Percentiles rank a stretch among this genome's conserved stretches.
These are phyloP conservation scores for Calcarius lapponicus DNA, from an alignment of 2,797 vertebrate species.

Conservation along the genomic window DNA sequence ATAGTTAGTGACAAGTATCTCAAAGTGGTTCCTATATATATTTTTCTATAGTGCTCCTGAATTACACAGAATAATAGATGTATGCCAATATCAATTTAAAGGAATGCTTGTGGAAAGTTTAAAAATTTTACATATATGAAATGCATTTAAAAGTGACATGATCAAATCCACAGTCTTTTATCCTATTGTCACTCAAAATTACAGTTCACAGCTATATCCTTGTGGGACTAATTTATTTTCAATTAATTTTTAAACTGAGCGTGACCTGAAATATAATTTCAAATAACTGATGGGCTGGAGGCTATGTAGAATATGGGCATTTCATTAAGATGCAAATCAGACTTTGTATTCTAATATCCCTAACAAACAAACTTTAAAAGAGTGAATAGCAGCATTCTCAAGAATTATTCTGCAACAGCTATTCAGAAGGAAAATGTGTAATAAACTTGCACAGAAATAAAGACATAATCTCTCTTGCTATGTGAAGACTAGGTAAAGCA, in stretches of 20 bases:
- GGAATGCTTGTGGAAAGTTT: neutral
- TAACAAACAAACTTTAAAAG: neutral
- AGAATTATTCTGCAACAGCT: neutral
- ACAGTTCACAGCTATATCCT: constrained; percentile 16
- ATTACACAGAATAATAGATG: neutral
- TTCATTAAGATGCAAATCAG: constrained; percentile 4
- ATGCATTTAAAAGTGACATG: neutral
- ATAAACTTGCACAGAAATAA: neutral
- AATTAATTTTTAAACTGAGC: constrained; percentile 60
- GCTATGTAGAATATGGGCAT: neutral
- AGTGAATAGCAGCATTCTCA: neutral
- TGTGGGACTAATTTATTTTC: constrained; percentile 34
- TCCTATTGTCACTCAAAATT: constrained; percentile 1
- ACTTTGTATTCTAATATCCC: neutral
- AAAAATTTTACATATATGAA: neutral
- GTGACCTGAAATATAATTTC: neutral
- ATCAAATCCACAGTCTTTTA: constrained; percentile 10
- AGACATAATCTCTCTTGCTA: neutral
- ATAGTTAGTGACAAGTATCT: neutral
- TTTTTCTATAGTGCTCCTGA: neutral
- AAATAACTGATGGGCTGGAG: neutral
- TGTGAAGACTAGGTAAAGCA: neutral
- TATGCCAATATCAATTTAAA: neutral
- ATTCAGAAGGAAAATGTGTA: neutral
- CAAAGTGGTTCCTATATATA: neutral